Evolutionary conservation across 2,888 invertebrate species (phyloP), one percentile per base, ranked within the genome.

Genomic region (Lamellibrachia columna): DNA sequence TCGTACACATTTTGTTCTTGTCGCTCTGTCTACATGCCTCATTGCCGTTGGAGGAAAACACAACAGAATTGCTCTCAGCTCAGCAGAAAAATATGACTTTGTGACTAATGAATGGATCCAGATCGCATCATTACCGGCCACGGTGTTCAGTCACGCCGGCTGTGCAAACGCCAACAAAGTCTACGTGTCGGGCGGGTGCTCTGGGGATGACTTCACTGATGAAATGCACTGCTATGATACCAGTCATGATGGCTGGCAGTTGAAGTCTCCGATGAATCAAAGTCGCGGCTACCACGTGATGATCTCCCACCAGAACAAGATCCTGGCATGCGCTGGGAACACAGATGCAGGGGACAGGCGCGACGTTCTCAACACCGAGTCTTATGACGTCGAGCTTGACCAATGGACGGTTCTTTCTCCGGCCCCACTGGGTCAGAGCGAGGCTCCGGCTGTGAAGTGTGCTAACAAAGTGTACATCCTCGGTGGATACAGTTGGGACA

Each of bases 261-360:
- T 93, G 28, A 92, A 93, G 92, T 92, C 93, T 11, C 93, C 93
- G 1, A 94, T 94, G 93, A 94, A 94, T 91, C 94, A 94, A 91
- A 93, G 93, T n/a, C 93, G 94, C n/a, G 94, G 94, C 52, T 94
- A 94, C 93, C 94, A 94, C 52, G 94, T 94, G 52, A 94, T 94
- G 94, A 93, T 94, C 7, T 91, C 94, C 8, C 93, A 93, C 60
- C 92, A 90, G 52, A 93, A 93, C 92, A 92, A 93, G 92, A 93
- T 94, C 75, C 94, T 93, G 58, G 94, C 93, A 40, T 94, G 94
- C 91, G 94, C 94, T 3, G 94, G 94, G 15, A 94, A 94, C 93
- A 94, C 94, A 2, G 94, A 94, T 92, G 94, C 94, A 11, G 94
- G 94, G 3, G 94, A 94, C 92, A 92, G 94, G 52, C 93, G 93